Conservation (phyloP, 1,140 invertebrate genomes). For the Drosophila ercepeae region DNA sequence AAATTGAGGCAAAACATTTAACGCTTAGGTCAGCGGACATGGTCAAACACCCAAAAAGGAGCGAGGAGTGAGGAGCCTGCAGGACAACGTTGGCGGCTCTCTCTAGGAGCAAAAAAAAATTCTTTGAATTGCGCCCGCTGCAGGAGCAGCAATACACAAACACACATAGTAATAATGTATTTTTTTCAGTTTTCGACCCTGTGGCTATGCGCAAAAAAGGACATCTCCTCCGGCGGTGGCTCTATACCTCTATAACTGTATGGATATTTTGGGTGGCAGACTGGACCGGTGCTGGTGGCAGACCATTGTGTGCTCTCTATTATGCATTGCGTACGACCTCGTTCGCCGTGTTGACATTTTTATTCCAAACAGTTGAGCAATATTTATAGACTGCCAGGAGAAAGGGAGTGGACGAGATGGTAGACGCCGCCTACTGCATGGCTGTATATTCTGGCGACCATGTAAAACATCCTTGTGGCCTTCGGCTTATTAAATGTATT, state of each 20-base stretch:
- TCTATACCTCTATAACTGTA: background rate
- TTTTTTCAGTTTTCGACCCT: conserved; percentile 45
- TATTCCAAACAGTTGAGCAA: conserved; percentile 76
- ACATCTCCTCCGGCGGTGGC: conserved; percentile 57
- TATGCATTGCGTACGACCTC: conserved; percentile 70
- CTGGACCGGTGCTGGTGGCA: conserved; percentile 7
- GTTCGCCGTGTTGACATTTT: conserved; percentile 73
- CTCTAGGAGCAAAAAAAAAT: conserved; percentile 69
- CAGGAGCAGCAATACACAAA: conserved; percentile 18
- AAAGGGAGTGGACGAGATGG: background rate
- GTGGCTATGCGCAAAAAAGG: conserved; percentile 76
- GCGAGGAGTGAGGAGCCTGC: background rate
- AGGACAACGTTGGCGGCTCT: conserved; percentile 50
- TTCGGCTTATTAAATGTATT: conserved; percentile 31
- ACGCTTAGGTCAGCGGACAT: conserved; percentile 45
- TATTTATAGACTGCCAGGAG: conserved; percentile 63
- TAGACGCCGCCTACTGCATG: conserved; percentile 14
- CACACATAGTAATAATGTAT: conserved; percentile 19
- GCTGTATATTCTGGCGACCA: conserved; percentile 25
- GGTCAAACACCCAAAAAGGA: conserved; percentile 45
- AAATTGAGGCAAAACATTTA: conserved; percentile 82
- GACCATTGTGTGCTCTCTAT: conserved; percentile 63
- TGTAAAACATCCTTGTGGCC: conserved; percentile 18
- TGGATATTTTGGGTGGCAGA: conserved; percentile 7
- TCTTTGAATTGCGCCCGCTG: conserved; percentile 70